Base-by-base conservation (phyloP, 1,140 invertebrate genomes). In the Drosophila mayri region DNA sequence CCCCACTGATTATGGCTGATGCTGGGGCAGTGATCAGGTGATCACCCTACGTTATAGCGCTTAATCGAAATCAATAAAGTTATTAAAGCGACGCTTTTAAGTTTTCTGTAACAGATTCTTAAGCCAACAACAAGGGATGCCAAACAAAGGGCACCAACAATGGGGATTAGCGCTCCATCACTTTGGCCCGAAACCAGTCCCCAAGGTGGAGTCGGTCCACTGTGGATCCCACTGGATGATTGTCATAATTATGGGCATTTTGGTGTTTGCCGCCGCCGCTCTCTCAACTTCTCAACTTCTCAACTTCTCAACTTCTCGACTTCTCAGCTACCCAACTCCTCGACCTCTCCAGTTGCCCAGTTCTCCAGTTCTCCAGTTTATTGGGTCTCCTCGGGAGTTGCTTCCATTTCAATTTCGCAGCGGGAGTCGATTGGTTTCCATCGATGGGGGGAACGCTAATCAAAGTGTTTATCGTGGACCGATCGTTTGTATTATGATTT, bases 1-100 rank as follows among this genome's bases (percentile, higher is more conserved):
- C 35, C 66, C 50, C 0, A 52, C 28, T 52, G 18, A 32, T 54
- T 22, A 8, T 4, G 14, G 35, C 62, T 38, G 10, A 18, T 16
- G 14, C 22, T 18, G 12, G 9, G 5, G 0, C 35, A 32, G 5
- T 32, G 58, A 40, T 55, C 60, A 75, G 41, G 41, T 28, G 44
- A 30, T 47, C 61, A 81, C 81, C 64, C 80, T 84, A 75, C 77
- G 30, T 88, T 88, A 84, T 88, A 90, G 84, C 84, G 84, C 84
- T 90, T 88, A 88, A 90, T 90, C 86, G 85, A 90, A 90, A 90
- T 90, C 85, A 90, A 90, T 90, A 90, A 90, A 90, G 85, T 85
- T 90, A 90, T 90, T 90, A 90, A 90, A 74, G 68, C 85, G 81
- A 90, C 85, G 85, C 86, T 85, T 79, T 88, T 90, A 85, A 90